Conservation (phyloP, 2,888 invertebrate genomes). For the Agapostemon virescens region DNA sequence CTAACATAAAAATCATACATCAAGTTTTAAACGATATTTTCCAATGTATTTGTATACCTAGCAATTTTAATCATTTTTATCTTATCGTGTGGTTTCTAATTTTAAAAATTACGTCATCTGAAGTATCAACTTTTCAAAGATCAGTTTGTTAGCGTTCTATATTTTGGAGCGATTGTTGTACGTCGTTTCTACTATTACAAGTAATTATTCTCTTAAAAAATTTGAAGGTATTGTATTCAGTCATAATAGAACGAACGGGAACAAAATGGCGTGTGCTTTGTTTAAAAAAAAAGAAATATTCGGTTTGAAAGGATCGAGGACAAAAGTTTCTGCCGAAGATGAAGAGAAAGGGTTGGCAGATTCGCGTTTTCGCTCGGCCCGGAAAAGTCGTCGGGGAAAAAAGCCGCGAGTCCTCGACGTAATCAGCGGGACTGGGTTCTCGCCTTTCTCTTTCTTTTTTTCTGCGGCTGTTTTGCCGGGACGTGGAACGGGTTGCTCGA, state of each 20-base stretch:
- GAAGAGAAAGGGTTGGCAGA: background rate
- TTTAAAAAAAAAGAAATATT: background rate
- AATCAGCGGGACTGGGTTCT: constrained; percentile 18
- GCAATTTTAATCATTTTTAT: too few relatives aligned
- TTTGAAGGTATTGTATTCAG: background rate
- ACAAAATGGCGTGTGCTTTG: background rate
- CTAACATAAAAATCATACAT: too few relatives aligned
- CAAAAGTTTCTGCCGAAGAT: background rate
- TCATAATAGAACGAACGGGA: background rate
- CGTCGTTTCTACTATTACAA: background rate
- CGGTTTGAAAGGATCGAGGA: background rate
- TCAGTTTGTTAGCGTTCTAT: too few relatives aligned
- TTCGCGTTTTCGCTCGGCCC: constrained; percentile 20
- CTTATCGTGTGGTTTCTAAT: too few relatives aligned
- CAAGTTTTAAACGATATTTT: too few relatives aligned
- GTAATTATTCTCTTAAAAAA: background rate
- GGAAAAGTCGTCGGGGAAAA: constrained; percentile 33
- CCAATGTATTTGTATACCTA: too few relatives aligned
- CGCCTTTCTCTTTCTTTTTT: constrained; percentile 16
- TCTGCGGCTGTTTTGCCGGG: background rate
- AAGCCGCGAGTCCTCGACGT: constrained; percentile 23
- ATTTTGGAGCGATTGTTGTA: background rate
- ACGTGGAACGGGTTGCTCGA: constrained; percentile 34
- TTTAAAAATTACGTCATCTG: too few relatives aligned
- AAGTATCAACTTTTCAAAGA: too few relatives aligned